phyloP scores from a whole-genome alignment of 53 echinoderm and acorn worm species.

The Arbacia lixula region DNA sequence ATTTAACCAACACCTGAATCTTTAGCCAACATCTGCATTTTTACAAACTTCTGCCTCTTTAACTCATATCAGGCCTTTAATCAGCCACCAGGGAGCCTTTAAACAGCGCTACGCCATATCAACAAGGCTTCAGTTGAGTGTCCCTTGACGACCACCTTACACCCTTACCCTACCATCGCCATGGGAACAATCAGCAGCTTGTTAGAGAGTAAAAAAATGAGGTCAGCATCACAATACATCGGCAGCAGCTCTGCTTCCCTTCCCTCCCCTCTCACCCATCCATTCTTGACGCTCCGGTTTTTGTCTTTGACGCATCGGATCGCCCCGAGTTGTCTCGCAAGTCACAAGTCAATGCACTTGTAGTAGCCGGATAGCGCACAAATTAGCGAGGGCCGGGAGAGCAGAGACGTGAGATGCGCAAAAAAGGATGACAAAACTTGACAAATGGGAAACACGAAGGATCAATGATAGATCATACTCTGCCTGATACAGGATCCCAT shows the following conservation, averaged over 20 bases:
- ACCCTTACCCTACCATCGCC: constrained; percentile 5
- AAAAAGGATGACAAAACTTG: not conserved
- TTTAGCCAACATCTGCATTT: no score
- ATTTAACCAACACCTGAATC: no score
- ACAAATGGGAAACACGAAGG: not conserved
- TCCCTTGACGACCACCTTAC: constrained; percentile 8
- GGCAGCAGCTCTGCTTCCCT: not conserved
- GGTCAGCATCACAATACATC: constrained; percentile 19
- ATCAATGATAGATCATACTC: constrained; percentile 24
- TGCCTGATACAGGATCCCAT: not conserved
- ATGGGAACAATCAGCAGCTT: constrained; percentile 2
- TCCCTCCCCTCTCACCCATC: constrained; percentile 1
- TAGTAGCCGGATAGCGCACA: constrained; percentile 13
- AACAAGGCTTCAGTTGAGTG: no score
- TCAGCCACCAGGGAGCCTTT: no score
- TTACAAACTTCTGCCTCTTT: no score
- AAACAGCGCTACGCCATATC: no score
- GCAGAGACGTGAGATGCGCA: not conserved
- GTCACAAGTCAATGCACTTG: constrained; percentile 49
- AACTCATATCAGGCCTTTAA: no score
- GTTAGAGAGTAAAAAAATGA: constrained; percentile 20
- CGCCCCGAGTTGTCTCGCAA: constrained; percentile 18
- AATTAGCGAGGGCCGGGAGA: constrained; percentile 23
- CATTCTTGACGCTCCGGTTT: no score
- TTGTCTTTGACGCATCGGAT: constrained; percentile 14